phyloP scores from a whole-genome alignment of 2,888 invertebrate genomes.

The Drosophila trichaetosa region DNA sequence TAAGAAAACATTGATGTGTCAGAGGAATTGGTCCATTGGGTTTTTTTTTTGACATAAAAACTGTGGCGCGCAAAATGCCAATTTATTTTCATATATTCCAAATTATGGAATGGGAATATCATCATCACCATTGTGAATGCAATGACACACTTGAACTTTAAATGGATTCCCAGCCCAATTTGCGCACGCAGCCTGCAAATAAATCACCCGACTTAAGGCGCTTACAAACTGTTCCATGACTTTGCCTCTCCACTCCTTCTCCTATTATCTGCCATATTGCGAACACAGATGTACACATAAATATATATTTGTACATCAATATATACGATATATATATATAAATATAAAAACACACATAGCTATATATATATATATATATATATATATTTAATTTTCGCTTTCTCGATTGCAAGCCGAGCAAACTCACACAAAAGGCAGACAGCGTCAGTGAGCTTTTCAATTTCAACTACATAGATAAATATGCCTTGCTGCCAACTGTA shows the following conservation, averaged over 20 bases:
- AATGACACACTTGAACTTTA: conserved; percentile 65
- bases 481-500: conserved; percentile 65
- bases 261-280: conserved; percentile 1
- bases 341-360: not conserved
- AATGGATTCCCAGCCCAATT: conserved; percentile 74
- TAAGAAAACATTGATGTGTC: conserved; percentile 43
- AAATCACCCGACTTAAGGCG: conserved; percentile 65
- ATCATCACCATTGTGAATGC: conserved; percentile 44
- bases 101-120: conserved; percentile 25
- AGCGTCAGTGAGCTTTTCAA: conserved; percentile 63
- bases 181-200: conserved; percentile 64
- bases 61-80: conserved; percentile 56
- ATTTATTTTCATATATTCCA: conserved; percentile 61
- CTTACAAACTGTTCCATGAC: conserved; percentile 37
- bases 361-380: not conserved
- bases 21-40: conserved; percentile 29
- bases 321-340: not conserved
- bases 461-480: conserved; percentile 75
- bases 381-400: conserved; percentile 69
- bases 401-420: conserved; percentile 38
- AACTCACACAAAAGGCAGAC: conserved; percentile 29
- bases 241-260: conserved; percentile 1
- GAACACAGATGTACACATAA: not conserved
- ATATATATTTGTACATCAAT: not conserved
- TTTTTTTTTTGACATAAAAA: conserved; percentile 49